A percentile compares a stretch with the other conserved stretches of the same genome.
Evolutionary conservation across 2,888 invertebrate genomes (phyloP).

Genomic region (Amphipyra tragopoginis): DNA sequence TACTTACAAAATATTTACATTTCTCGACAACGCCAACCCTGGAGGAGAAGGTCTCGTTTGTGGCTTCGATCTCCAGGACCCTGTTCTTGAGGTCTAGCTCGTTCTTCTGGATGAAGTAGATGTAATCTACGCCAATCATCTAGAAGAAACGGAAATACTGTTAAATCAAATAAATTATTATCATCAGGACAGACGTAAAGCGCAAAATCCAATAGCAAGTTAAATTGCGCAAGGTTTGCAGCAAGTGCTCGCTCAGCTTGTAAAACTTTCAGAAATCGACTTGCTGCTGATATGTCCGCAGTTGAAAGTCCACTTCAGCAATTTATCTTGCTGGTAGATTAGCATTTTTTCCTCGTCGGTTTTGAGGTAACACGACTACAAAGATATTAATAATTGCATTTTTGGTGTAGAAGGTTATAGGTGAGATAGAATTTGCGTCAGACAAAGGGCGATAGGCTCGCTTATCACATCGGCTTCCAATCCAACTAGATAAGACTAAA

Average conservation of each 20-base stretch:
- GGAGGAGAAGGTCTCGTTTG: conserved; percentile 96
- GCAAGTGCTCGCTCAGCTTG: no score
- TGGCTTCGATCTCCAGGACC: conserved; percentile 96
- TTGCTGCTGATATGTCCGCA: no score
- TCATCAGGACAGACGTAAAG: no score
- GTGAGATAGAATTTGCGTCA: conserved; percentile 11
- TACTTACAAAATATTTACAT: conserved; percentile 95
- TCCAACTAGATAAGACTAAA: not conserved
- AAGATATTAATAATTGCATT: not conserved
- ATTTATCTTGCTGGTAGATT: no score
- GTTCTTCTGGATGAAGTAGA: conserved; percentile 97
- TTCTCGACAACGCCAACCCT: conserved; percentile 96
- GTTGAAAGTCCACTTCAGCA: no score
- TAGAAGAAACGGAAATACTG: conserved; percentile 72
- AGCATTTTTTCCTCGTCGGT: no score
- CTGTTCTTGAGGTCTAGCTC: conserved; percentile 94
- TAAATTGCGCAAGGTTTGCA: no score
- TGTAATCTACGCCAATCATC: conserved; percentile 97
- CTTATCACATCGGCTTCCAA: conserved; percentile 3
- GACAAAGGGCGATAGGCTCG: not conserved
- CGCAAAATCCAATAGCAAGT: no score
- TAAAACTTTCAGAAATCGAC: no score
- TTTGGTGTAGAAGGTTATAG: conserved; percentile 1
- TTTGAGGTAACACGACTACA: no score
- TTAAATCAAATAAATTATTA: not conserved